Conservation (phyloP, 1,140 invertebrate genomes). For the Ostrea edulis region DNA sequence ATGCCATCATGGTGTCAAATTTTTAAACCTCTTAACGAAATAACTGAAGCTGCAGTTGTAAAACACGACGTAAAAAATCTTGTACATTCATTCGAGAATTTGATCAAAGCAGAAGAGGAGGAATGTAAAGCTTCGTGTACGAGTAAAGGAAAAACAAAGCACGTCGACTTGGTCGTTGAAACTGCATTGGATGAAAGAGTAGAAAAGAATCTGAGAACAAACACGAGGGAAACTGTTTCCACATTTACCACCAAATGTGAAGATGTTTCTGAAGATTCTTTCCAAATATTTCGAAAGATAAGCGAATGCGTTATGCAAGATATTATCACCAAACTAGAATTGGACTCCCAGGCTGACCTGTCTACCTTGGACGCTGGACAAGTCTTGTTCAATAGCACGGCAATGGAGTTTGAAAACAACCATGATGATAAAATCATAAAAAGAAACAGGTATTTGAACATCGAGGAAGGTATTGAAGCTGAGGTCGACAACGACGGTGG, state of each 20-base stretch:
- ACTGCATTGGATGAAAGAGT: background rate
- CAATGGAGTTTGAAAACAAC: background rate
- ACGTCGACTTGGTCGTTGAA: background rate
- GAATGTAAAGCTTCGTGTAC: background rate
- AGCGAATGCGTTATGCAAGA: constrained; percentile 1
- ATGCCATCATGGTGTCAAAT: constrained; percentile 4
- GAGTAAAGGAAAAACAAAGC: background rate
- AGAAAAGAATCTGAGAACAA: background rate
- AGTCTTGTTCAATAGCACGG: background rate
- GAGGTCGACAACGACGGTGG: background rate
- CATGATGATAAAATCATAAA: background rate
- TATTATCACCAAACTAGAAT: background rate
- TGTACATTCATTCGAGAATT: background rate
- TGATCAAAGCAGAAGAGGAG: constrained; percentile 1
- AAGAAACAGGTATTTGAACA: background rate
- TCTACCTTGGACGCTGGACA: background rate
- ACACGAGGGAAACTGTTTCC: background rate
- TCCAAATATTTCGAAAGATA: background rate
- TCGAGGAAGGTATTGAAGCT: background rate
- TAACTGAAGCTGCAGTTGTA: background rate
- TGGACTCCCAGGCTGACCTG: background rate
- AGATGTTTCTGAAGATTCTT: background rate
- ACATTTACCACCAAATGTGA: background rate
- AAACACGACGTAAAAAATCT: background rate
- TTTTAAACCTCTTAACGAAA: background rate